Base-by-base conservation (phyloP, 1,140 invertebrate species). In the Condylostylus longicornis region DNA sequence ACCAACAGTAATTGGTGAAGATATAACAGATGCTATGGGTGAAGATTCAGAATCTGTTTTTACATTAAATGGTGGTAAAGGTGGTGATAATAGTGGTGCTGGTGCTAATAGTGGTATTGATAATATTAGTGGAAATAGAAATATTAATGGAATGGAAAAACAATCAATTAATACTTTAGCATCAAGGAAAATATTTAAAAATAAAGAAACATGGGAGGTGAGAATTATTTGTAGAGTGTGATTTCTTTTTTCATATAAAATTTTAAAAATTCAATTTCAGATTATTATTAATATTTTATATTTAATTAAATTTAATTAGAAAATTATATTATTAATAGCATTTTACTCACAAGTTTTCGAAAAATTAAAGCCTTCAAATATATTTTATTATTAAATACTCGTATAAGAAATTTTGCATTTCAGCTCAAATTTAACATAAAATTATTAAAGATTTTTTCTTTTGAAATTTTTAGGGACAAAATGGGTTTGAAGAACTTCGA, bases 401-500 rank as follows among this genome's bases (percentile, higher is more conserved):
- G n/a, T n/a, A n/a, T n/a, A n/a, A n/a, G n/a, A n/a, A n/a, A n/a
- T n/a, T n/a, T n/a, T n/a, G n/a, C n/a, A n/a, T n/a, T n/a, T n/a
- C n/a, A n/a, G n/a, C n/a, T n/a, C n/a, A n/a, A n/a, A n/a, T n/a
- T n/a, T n/a, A n/a, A n/a, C n/a, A n/a, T n/a, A n/a, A n/a, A n/a
- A n/a, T n/a, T n/a, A n/a, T n/a, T n/a, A n/a, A n/a, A n/a, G n/a
- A n/a, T n/a, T n/a, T n/a, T n/a, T n/a, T n/a, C n/a, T n/a, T n/a
- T n/a, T n/a, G n/a, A n/a, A n/a, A n/a, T 29, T 54, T 53, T 49
- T 68, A 93, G 87, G 85, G 75, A 46, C 81, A 85, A 62, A 84
- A 85, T 62, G 87, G 87, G 10, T 95, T 94, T 61, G 87, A 93
- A 52, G 89, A 94, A 55, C 67, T 95, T 18, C 71, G 87, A 39